Evolutionary conservation across 2,888 invertebrate species (phyloP), one percentile per base, ranked within the genome.

Genomic region (Pterostichus madidus): DNA sequence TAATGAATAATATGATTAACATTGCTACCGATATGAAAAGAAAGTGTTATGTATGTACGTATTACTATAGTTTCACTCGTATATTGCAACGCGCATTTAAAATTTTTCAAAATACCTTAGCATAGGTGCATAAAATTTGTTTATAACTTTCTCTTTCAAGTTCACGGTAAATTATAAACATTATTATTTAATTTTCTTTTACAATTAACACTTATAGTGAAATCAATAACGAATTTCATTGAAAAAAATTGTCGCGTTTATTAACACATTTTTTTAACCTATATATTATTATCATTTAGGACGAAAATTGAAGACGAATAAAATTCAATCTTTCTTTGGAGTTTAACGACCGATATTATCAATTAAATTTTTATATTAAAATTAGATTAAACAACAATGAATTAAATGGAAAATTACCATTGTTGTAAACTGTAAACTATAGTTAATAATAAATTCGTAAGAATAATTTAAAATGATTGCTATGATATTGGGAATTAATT

Each of bases 61-160:
- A 24, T 24, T 39, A 15, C 44, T 71, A 44, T 44, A 39, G 17
- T 71, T 71, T 71, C 68, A 71, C 44, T 71, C 10, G 44, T 44
- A 39, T 71, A 71, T 71, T 71, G 46, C 44, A 71, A 71, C 68
- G 6, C 7, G 68, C 39, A 71, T 46, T 64, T 44, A 71, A 39
- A 71, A 44, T 71, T 71, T 71, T 71, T 44, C 68, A 71, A 71
- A 71, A 71, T 71, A 11, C 39, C 15, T n/a, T 32, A 13, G 8
- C 24, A 39, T 52, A 56, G 56, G 49, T 49, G n/a, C 17, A 71
- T 46, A 31, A 71, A 71, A 71, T 71, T 71, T 71, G 68, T 44
- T 71, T 71, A 71, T 24, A 71, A 71, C 68, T 71, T 71, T 71
- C 68, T 39, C 68, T 71, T 71, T 71, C 44, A 71, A 71, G 68